Evolutionary conservation across 2,888 invertebrate genomes (phyloP), one percentile per base, ranked within the genome.

Genomic region (Meiosimyza decipiens): DNA sequence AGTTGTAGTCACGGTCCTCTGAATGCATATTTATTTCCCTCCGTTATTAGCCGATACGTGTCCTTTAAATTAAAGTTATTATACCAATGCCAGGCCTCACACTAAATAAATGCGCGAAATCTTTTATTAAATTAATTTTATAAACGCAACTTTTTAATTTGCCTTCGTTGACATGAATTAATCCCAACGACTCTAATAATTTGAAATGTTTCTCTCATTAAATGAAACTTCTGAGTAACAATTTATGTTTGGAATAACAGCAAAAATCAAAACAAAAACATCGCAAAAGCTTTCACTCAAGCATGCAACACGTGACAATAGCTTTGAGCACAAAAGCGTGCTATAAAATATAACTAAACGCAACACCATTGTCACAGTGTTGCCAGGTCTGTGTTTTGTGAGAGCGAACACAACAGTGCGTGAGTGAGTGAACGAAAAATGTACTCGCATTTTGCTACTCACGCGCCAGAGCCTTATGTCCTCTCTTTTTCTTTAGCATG

Each of bases 231-330:
- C 2, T 28, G 4, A 28, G 40, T 40, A 7, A 40, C 9, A 40
- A 6, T 9, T 40, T 40, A 40, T 9, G 40, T 40, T 40, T 40
- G 6, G 40, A 40, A 9, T 60, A 28, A 33, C n/a, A 7, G 28
- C 16, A n/a, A 63, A 63, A 49, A 50, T 9, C 49, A 49, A 49
- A 63, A 49, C n/a, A 63, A 63, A 63, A 6, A 6, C 18, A 47
- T 40, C 11, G 15, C 65, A 65, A 50, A 60, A 75, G 73, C 75
- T 75, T 73, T 70, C 54, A 59, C 75, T 73, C 75, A 72, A 73
- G 64, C 47, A 68, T 72, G 75, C 75, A 75, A 75, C 75, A 75
- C 75, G 75, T 75, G 75, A 75, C 75, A 33, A 33, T 49, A 52
- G 18, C 22, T 13, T 40, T 47, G 66, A 65, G 71, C 33, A 11